Percentiles rank a stretch among this genome's conserved stretches.
phyloP scores from a whole-genome alignment of 1,140 invertebrate species.

The Antheraea mylitta region DNA sequence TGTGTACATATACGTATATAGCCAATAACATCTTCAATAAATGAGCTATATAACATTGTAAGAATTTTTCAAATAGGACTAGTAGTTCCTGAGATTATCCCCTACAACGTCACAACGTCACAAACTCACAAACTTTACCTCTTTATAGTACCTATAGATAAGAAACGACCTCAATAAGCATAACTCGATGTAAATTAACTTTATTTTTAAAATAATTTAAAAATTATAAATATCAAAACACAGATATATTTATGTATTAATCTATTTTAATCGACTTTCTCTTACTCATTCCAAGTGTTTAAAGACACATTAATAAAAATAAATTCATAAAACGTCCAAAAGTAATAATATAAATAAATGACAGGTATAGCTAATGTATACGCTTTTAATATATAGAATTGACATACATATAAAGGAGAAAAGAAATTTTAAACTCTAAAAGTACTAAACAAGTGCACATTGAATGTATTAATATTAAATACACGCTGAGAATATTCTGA shows the following conservation, averaged over 20 bases:
- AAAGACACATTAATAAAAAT: neutral
- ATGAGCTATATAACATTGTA: no score
- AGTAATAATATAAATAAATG: conserved; percentile 8
- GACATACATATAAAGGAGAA: neutral
- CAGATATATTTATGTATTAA: neutral
- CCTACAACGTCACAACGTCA: no score
- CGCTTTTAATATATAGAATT: neutral
- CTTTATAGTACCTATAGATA: no score
- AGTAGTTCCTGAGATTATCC: no score
- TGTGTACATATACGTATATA: no score
- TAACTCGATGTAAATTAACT: neutral
- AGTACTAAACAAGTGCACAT: conserved; percentile 12
- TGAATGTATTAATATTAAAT: conserved; percentile 30
- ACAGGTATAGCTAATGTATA: neutral
- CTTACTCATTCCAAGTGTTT: neutral
- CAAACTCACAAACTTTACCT: no score
- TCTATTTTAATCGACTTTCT: neutral
- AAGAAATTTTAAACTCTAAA: neutral
- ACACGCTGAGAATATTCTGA: conserved; percentile 22
- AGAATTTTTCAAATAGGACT: no score
- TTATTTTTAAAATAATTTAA: neutral
- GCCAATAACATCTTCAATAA: no score
- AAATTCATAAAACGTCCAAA: neutral
- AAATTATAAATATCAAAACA: neutral
- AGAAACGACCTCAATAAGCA: neutral